A percentile compares a stretch with the other conserved stretches of the same genome.
These are phyloP conservation scores for Apteryx mantelli DNA, from an alignment of 2,113 vertebrate species.

Conservation along the genomic window DNA sequence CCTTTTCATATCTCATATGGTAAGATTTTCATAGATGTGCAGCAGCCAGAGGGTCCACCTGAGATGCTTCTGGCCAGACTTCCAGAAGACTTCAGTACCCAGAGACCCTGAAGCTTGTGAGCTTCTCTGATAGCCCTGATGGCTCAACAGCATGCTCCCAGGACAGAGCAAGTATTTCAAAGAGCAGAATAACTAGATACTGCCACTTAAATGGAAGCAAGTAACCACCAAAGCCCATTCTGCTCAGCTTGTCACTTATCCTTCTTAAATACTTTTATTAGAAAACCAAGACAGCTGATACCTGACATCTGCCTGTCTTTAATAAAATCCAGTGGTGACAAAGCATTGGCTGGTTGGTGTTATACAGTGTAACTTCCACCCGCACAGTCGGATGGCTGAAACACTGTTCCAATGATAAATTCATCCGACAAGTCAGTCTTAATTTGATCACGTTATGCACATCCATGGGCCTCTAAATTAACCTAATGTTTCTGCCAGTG, in stretches of 20 bases:
- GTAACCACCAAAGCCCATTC: neutral
- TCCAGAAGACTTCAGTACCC: neutral
- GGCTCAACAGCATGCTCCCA: neutral
- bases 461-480: neutral
- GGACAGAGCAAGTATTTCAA: neutral
- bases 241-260: neutral
- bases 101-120: neutral
- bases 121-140: neutral
- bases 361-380: rapidly evolving
- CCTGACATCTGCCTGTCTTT: neutral
- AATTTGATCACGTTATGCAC: neutral
- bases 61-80: neutral
- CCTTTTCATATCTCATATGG: neutral
- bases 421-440: neutral
- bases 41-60: neutral
- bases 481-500: neutral
- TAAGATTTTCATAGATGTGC: neutral
- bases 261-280: neutral
- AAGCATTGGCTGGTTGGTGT: neutral
- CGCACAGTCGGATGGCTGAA: neutral
- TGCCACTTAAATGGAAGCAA: neutral
- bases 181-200: neutral
- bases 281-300: neutral
- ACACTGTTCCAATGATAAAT: neutral
- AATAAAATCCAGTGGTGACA: neutral